Conservation (phyloP, 1,140 invertebrate species). For the Heliothis virescens region DNA sequence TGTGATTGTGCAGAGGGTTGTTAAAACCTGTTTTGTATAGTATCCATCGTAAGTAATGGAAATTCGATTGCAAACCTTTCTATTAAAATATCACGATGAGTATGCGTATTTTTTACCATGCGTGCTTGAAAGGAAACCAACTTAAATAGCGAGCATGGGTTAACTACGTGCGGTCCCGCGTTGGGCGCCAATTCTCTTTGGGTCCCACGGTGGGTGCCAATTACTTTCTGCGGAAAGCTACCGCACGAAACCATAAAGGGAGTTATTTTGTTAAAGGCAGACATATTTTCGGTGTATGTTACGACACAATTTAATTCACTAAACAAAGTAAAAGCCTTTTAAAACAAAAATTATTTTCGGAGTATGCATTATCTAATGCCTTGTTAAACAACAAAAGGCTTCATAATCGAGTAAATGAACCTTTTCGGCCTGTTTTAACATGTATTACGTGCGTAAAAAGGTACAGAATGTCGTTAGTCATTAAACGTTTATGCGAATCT, state of each 20-base stretch:
- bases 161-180: constrained; percentile 39
- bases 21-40: constrained; percentile 19
- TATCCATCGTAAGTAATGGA: constrained; percentile 37
- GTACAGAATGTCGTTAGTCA: constrained; percentile 39
- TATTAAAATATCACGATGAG: constrained; percentile 47
- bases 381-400: constrained; percentile 48
- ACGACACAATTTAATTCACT: constrained; percentile 35
- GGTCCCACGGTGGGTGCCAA: constrained; percentile 65
- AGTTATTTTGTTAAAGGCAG: constrained; percentile 19
- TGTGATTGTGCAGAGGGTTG: constrained; percentile 23
- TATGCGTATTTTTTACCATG: constrained; percentile 47
- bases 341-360: constrained; percentile 48
- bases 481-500: constrained; percentile 40
- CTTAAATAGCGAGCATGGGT: constrained; percentile 49
- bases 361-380: constrained; percentile 47
- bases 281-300: constrained; percentile 38
- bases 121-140: constrained; percentile 42
- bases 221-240: constrained; percentile 41
- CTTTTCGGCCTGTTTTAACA: constrained; percentile 47
- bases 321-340: constrained; percentile 35
- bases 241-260: constrained; percentile 33
- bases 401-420: constrained; percentile 50
- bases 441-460: constrained; percentile 48
- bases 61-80: constrained; percentile 36
- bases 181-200: constrained; percentile 44